Evolutionary conservation across 92 coral and sea anemone species (phyloP), one percentile per base, ranked within the genome.

Genomic region (Siderastrea siderea): DNA sequence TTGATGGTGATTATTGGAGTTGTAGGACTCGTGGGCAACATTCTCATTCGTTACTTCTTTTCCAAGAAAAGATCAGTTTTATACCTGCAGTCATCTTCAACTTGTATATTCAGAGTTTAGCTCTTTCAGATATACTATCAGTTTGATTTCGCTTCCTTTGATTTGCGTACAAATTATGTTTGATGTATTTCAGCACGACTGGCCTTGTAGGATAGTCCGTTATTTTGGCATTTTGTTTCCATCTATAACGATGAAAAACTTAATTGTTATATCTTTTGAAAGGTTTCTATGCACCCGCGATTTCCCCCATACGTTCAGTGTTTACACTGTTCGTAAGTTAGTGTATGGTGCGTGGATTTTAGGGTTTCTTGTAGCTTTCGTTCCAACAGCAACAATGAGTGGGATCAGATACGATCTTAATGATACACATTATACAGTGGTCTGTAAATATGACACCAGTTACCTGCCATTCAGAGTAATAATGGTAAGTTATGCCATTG

Each of bases 61-160:
- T 47, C 71, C 7, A 78, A 78, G 38, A 78, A 63, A 1, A 46
- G 44, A 19, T 9, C 46, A 17, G 5, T 12, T 6, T 49, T 46
- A n/a, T n/a, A n/a, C n/a, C n/a, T n/a, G n/a, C n/a, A n/a, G 57
- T 45, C n/a, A 1, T 54, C 60, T 59, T 78, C 11, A 59, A 61
- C 43, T 8, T 77, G 7, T 77, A 77, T 8, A 61, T 77, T 45
- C 58, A 77, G 14, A 77, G 82, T 44, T 58, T 58, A n/a, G 51
- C 82, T 46, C 54, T 78, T 59, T 78, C 82, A 60, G 82, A 78
- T 49, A 16, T 47, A 7, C 46, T 78, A 44, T 45, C 55, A 9
- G 6, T 48, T 12, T 38, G 16, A 15, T 78, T 45, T 61, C 71
- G 5, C 12, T 78, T 47, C 82, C 82, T 46, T 61, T 78, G 8